Evolutionary conservation across 2,888 invertebrate genomes (phyloP).

Genomic region (Coremacera marginata): DNA sequence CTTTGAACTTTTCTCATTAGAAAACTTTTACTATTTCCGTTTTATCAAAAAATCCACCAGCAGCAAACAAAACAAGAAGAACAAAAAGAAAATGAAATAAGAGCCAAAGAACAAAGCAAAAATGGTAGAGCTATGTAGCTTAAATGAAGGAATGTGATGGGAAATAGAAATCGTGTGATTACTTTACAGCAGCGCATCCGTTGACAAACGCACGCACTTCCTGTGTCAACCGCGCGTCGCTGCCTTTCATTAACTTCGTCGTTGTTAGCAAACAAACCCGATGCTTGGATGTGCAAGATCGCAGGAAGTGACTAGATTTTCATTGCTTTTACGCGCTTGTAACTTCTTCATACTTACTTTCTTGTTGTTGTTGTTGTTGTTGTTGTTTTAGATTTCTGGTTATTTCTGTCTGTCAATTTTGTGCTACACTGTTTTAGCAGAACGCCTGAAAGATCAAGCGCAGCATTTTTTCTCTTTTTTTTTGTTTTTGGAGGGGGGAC

Average conservation of each 20-base stretch:
- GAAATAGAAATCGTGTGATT: not conserved
- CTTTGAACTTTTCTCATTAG: slow-evolving; percentile 55
- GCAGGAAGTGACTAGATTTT: not conserved
- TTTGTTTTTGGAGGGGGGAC: too few relatives aligned
- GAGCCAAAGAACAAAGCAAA: not conserved
- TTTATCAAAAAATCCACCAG: slow-evolving; percentile 32
- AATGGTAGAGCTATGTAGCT: not conserved
- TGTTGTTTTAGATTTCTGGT: not conserved
- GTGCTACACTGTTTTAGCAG: not conserved
- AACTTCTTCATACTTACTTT: not conserved
- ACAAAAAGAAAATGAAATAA: not conserved
- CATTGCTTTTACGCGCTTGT: not conserved
- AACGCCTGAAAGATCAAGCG: not conserved
- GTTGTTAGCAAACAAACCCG: too few relatives aligned
- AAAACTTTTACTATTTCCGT: slow-evolving; percentile 50
- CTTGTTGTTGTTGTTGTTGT: not conserved
- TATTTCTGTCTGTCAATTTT: not conserved
- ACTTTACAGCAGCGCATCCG: slow-evolving; percentile 6
- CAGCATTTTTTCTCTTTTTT: not conserved
- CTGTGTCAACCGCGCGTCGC: not conserved
- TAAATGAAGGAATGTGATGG: not conserved
- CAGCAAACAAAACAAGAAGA: slow-evolving; percentile 1
- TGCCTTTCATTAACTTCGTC: too few relatives aligned
- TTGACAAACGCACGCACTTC: slow-evolving; percentile 6
- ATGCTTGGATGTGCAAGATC: not conserved